Base-by-base conservation (phyloP, 2,797 vertebrate genomes). In the Paramormyrops hopkinsi region DNA sequence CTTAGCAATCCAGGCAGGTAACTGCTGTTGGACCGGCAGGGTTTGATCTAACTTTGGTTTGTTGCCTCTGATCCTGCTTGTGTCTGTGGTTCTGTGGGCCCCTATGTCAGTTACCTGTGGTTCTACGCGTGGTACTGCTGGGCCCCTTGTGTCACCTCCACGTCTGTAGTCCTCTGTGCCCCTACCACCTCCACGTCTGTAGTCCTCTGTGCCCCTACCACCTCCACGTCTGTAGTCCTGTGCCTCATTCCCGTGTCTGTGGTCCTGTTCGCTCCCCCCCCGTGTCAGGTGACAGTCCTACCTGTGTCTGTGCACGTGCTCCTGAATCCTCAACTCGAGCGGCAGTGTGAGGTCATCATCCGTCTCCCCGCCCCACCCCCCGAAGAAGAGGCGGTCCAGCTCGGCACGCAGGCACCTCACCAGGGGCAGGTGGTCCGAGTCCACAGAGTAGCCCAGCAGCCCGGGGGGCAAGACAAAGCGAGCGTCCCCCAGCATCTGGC, bases 241-340 rank as follows among this genome's bases (percentile, higher is more conserved):
- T n/a, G 19, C 5, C 46, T 44, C 41, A 29, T 29, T 29, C 29
- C 29, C 41, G 8, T 48, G 56, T 41, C 33, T 41, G 33, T 41
- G 50, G 50, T 54, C 84, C 62, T 29, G 25, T 29, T 9, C 1
- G 59, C 59, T 29, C 29, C 29, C 29, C 29, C 59, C 59, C 59
- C 1, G 3, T 85, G 46, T 4, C 54, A 29, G 53, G 29, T 22
- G 29, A 41, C 53, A 17, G 19, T 17, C 14, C 90, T 76, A 98
- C 98, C 97, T 97, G 94, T 97, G 96, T 76, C 92, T 96, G 89
- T 95, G 93, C 50, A 96, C 91, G n/a, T 97, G 94, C 48, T 90
- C 93, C 92, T 95, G 94, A 89, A 98, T 96, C 76, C 92, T 93
- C 90, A 92, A 90, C 90, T 96, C 88, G 19, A 96, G 82, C 1